Evolutionary conservation across 2,797 vertebrate species (phyloP).

Genomic region (Carduelis carduelis): DNA sequence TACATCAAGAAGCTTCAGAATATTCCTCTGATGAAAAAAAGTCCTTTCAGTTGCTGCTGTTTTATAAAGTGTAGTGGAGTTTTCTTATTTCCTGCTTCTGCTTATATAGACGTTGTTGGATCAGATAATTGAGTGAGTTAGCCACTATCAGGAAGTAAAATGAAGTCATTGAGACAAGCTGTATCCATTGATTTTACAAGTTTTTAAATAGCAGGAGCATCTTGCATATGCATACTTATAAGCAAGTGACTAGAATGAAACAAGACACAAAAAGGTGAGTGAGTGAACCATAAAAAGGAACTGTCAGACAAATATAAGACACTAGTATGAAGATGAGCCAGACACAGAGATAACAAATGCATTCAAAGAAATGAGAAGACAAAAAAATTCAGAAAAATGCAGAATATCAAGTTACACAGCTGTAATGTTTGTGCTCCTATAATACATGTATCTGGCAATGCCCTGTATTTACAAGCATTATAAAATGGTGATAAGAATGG

Average conservation of each 20-base stretch:
- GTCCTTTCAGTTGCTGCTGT: not conserved
- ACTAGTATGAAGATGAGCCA: not conserved
- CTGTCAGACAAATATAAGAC: not conserved
- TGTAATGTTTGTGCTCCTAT: not conserved
- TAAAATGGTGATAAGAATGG: not conserved
- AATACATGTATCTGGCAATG: accelerated
- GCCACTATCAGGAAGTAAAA: not conserved
- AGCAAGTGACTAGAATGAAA: not conserved
- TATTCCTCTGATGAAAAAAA: not conserved
- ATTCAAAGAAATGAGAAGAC: not conserved
- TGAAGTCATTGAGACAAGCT: not conserved
- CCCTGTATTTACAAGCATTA: not conserved
- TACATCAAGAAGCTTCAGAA: not conserved
- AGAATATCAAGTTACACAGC: not conserved
- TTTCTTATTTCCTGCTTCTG: not conserved
- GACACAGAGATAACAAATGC: not conserved
- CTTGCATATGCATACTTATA: not conserved
- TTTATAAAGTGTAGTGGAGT: not conserved
- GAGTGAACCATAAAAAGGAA: not conserved
- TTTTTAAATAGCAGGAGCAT: not conserved
- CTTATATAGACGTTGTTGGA: not conserved
- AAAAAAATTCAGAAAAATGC: not conserved
- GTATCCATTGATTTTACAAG: not conserved
- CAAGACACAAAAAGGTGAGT: not conserved
- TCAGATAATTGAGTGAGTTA: not conserved